phyloP scores from a whole-genome alignment of 2,888 invertebrate genomes.

The Catonia carolina region DNA sequence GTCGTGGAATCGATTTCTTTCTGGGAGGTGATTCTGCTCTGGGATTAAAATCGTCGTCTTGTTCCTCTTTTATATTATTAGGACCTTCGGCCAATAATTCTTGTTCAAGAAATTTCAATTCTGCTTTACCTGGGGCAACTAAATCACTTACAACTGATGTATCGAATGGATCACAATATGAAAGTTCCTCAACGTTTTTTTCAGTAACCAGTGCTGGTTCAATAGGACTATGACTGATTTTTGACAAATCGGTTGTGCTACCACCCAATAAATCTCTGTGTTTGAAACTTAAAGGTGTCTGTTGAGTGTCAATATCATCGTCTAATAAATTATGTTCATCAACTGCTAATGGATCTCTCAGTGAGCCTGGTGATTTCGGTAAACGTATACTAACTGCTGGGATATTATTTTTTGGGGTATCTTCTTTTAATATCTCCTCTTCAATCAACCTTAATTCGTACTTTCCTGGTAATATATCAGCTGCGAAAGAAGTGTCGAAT shows the following conservation, averaged over 20 bases:
- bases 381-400: constrained; percentile 4
- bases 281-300: constrained; percentile 28
- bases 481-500: constrained; percentile 78
- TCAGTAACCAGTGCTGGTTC: constrained; percentile 46
- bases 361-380: background rate
- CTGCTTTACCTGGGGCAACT: constrained; percentile 68
- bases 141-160: constrained; percentile 68
- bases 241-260: constrained; percentile 66
- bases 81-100: constrained; percentile 57
- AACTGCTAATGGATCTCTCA: background rate
- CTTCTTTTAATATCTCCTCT: constrained; percentile 46
- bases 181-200: constrained; percentile 46
- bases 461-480: constrained; percentile 62
- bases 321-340: constrained; percentile 25
- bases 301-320: constrained; percentile 13
- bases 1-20: constrained; percentile 24
- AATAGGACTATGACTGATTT: constrained; percentile 60
- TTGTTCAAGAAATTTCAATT: constrained; percentile 69
- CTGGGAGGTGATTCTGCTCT: constrained; percentile 53
- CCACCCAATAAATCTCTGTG: constrained; percentile 66
- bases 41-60: constrained; percentile 78
- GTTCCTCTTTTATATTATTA: constrained; percentile 32
- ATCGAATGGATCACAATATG: constrained; percentile 68
- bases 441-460: constrained; percentile 53
- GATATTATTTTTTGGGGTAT: background rate